Evolutionary conservation across 2,888 invertebrate genomes (phyloP), one percentile per base, ranked within the genome.

Genomic region (Heliconius ismenius): DNA sequence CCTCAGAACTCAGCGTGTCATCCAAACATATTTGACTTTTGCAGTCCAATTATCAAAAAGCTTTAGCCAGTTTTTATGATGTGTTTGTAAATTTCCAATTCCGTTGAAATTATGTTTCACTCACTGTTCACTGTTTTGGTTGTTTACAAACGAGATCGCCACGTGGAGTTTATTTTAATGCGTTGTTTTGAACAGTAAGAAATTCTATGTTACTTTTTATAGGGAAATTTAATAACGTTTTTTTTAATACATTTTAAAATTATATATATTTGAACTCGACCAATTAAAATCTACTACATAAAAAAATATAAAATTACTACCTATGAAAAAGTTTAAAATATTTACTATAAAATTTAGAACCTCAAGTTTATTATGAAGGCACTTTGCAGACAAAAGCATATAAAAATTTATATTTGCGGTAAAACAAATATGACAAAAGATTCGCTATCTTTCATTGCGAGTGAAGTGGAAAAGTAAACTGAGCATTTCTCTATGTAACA

Each of bases 71-170:
- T 11, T 13, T 39, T 67, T 67, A 26, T 39, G 13, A 39, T 7
- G 10, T 65, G n/a, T 58, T 70, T 58, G 70, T 32, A 58, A 70
- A 70, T 70, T 58, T 54, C 13, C n/a, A 70, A 58, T 70, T 11
- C 15, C 32, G 60, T 39, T 18, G 26, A 62, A 73, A 73, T 62
- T 39, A 62, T 36, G 67, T 79, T 74, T 70, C 13, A 69, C 70
- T 32, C 28, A 28, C 28, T 28, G 28, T 28, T 28, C 28, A 28
- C 32, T 73, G 76, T 73, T 73, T 73, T 54, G 58, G 39, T 58
- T 74, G 74, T 79, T 77, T 79, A 79, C 78, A 79, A 79, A 79
- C 78, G 76, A 73, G 54, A 28, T n/a, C 63, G 72, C 74, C 76
- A 79, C 74, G 76, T 36, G 74, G 68, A 58, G 21, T 60, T 65